A percentile compares a stretch with the other conserved stretches of the same genome.
These are phyloP conservation scores for Macquaria ambigua DNA, from an alignment of 2,113 vertebrate species.

Conservation along the genomic window DNA sequence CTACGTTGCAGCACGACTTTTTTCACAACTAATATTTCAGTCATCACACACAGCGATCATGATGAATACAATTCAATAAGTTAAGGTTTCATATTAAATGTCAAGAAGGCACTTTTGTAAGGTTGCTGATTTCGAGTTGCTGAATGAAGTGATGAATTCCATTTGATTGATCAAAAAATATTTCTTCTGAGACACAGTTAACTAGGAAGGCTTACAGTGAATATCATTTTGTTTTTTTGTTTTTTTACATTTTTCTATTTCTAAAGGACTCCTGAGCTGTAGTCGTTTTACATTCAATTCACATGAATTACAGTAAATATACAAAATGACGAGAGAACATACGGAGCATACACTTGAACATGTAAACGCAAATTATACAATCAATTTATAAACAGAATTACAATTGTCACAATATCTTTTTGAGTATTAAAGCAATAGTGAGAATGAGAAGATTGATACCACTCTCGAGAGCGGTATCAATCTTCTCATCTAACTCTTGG, in stretches of 20 bases:
- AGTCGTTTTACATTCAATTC: slow-evolving; percentile 47
- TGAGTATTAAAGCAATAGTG: slow-evolving; percentile 8
- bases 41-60: slow-evolving; percentile 50
- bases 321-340: slow-evolving; percentile 31
- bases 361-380: slow-evolving; percentile 28
- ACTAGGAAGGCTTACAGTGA: background rate
- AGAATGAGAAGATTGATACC: background rate
- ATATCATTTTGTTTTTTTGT: background rate
- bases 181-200: background rate
- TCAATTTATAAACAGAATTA: slow-evolving; percentile 3
- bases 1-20: slow-evolving; percentile 33
- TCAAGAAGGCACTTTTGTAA: slow-evolving; percentile 43
- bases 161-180: slow-evolving; percentile 11
- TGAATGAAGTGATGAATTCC: background rate
- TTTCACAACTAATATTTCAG: slow-evolving; percentile 58
- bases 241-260: background rate
- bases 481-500: slow-evolving; percentile 1
- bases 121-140: background rate
- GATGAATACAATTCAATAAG: slow-evolving; percentile 43
- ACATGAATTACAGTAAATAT: slow-evolving; percentile 36
- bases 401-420: slow-evolving; percentile 4
- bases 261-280: slow-evolving; percentile 42
- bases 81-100: slow-evolving; percentile 25
- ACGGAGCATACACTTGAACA: slow-evolving; percentile 6
- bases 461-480: background rate